Base-by-base conservation (phyloP, 2,888 invertebrate genomes). In the Volucella zonaria region DNA sequence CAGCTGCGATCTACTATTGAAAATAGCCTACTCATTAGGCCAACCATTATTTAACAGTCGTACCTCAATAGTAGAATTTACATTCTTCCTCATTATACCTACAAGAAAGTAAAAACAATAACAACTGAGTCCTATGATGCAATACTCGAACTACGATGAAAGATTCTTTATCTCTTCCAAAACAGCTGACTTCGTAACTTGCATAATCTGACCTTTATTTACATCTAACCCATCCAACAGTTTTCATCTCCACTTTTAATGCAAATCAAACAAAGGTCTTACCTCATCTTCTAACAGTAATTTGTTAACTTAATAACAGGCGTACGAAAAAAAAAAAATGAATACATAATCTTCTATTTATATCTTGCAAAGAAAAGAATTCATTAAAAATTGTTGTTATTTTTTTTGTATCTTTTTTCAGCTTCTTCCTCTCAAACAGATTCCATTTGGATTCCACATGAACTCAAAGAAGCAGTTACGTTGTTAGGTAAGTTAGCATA, bases 401-500 rank as follows among this genome's bases (percentile, higher is more conserved):
- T 42, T 43, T 62, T 52, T 14, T 47, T 64, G 31, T 62, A 45
- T 14, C 9, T 56, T n/a, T 54, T 83, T 71, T 31, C 80, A 83
- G 83, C 75, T 83, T 83, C 79, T 66, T 40, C 23, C 9, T 51
- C 42, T 45, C 14, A 18, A 59, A 43, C 18, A 42, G n/a, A 45
- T 70, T 54, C 43, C 31, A 47, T 47, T 75, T 66, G 75, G 8
- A 76, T 80, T 62, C 71, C 79, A 61, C 15, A 83, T 83, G 83
- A 80, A 71, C 71, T 67, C 59, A 56, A 61, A 54, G 38, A 12
- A 61, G 56, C 70, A 71, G 18, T 51, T 49, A 49, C 54, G 31
- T 47, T 56, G 54, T 83, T 80, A 83, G 80, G 83, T 83, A 71
- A 80, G 83, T 70, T 42, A 31, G 4, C 31, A 6, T 31, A 31